A percentile compares a stretch with the other conserved stretches of the same genome.
These are phyloP conservation scores for Pantherophis alleghaniensis DNA, from an alignment of 2,797 vertebrate species.

Conservation along the genomic window DNA sequence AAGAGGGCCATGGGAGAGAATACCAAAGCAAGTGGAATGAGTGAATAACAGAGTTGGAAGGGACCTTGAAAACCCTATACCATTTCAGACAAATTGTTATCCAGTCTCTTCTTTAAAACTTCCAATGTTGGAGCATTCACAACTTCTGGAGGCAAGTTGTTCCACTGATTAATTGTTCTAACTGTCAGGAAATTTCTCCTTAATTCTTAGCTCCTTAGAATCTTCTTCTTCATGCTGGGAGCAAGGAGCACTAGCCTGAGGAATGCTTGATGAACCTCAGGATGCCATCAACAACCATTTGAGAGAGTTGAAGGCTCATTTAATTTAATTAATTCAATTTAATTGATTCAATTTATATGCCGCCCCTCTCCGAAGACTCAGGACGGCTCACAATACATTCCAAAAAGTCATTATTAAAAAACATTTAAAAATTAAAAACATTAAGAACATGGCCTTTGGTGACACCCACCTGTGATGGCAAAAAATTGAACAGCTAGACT, in stretches of 20 bases:
- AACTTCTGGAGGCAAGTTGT: background rate
- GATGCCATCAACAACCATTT: background rate
- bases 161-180: background rate
- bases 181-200: background rate
- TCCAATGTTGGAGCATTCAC: background rate
- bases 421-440: too few species aligned
- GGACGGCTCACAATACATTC: too few species aligned
- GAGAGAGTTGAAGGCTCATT: background rate
- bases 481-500: background rate
- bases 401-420: too few species aligned
- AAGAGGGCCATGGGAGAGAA: background rate
- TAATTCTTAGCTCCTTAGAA: background rate
- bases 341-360: too few species aligned
- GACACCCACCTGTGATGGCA: background rate
- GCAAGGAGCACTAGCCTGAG: background rate
- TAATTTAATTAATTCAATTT: too few species aligned
- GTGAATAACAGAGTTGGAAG: background rate
- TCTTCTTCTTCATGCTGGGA: background rate
- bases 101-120: background rate
- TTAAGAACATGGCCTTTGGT: background rate
- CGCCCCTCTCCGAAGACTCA: too few species aligned
- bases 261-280: background rate
- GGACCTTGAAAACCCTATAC: background rate
- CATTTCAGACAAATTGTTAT: background rate
- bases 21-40: background rate